Conservation (phyloP, 2,113 vertebrate genomes). For the Delphinapterus leucas region DNA sequence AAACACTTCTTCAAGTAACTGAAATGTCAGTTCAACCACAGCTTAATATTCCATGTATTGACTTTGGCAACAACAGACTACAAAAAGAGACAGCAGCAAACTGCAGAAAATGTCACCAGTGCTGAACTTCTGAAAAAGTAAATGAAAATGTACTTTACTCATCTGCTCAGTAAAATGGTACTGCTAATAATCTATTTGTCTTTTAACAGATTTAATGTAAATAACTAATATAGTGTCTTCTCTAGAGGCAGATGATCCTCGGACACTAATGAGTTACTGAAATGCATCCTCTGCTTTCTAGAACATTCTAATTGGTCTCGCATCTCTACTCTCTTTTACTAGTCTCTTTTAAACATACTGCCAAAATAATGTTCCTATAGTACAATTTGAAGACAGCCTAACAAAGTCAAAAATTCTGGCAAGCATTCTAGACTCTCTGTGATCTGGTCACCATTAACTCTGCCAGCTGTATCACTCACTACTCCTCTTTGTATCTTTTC, state of each 20-base stretch:
- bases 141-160: constrained; percentile 6
- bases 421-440: not conserved
- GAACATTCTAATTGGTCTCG: not conserved
- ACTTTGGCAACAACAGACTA: not conserved
- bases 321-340: not conserved
- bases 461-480: not conserved
- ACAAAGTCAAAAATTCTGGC: not conserved
- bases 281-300: not conserved
- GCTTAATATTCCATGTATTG: not conserved
- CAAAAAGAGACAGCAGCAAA: not conserved
- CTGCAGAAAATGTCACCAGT: not conserved
- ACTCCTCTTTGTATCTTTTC: not conserved
- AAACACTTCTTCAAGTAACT: constrained; percentile 5
- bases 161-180: not conserved
- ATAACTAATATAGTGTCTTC: not conserved
- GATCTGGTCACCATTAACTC: not conserved
- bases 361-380: constrained; percentile 12
- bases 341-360: not conserved
- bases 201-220: constrained; percentile 28
- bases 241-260: not conserved
- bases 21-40: constrained; percentile 9
- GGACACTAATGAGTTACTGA: not conserved
- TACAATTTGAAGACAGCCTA: not conserved
- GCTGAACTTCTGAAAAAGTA: not conserved
- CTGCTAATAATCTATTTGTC: not conserved